These are phyloP conservation scores for Nansenia antarctica DNA, from an alignment of 2,113 vertebrate species.

Conservation along the genomic window DNA sequence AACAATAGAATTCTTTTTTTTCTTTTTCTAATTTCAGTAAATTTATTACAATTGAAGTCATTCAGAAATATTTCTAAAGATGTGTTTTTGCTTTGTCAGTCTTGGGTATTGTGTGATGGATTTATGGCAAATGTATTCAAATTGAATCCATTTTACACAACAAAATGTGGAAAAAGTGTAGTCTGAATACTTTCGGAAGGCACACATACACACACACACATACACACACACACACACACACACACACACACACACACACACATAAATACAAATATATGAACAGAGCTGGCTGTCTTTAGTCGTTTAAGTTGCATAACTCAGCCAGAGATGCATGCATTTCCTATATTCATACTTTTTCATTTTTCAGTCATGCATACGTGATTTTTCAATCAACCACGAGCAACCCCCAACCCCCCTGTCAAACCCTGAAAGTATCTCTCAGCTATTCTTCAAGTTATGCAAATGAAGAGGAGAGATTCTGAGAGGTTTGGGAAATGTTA, in stretches of 20 bases:
- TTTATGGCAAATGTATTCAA: too few relatives aligned
- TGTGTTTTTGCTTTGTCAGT: too few relatives aligned
- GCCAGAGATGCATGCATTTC: not conserved
- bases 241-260: not conserved
- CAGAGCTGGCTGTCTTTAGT: not conserved
- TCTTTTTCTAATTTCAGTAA: too few relatives aligned
- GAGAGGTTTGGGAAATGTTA: not conserved
- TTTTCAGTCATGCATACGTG: conserved; percentile 15
- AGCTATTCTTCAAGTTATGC: conserved; percentile 17
- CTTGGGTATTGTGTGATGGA: too few relatives aligned
- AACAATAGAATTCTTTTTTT: too few relatives aligned
- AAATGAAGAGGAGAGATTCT: conserved; percentile 23
- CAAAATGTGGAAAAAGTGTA: too few relatives aligned
- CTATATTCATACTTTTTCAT: not conserved
- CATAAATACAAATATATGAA: not conserved
- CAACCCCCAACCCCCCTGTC: conserved; percentile 1
- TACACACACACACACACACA: conserved; percentile 16
- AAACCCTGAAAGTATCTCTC: not conserved
- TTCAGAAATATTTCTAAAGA: too few relatives aligned
- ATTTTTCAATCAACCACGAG: conserved; percentile 20
- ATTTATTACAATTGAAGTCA: too few relatives aligned
- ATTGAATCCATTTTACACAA: too few relatives aligned
- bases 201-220: conserved; percentile 24
- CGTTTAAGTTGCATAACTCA: not conserved
- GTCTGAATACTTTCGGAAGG: not conserved